Evolutionary conservation across 2,888 invertebrate species (phyloP), one percentile per base, ranked within the genome.

Genomic region (Mongoloraphidia duomilia): DNA sequence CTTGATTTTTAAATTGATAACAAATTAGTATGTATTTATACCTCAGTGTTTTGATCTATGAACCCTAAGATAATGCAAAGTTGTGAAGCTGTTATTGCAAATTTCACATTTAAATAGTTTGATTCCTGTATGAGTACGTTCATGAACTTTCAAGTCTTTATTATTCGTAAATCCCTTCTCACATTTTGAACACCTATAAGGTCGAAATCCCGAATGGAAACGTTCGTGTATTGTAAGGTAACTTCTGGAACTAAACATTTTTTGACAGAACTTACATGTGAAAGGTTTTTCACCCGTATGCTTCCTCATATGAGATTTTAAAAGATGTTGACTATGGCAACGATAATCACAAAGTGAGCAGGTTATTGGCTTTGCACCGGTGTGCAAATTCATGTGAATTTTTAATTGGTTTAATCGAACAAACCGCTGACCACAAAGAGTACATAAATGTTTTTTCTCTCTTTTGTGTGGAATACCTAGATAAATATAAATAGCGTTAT

Each of bases 51-150:
- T 50, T 39, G 47, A 47, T 9, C 41, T 50, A 43, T 50, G 50
- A 2, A 50, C 50, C 34, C 44, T 41, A n/a, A 50, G 26, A 47
- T 50, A 50, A 43, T 50, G 50, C 17, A 50, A 34, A 36, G 50
- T 50, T 26, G 50, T 50, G 17, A 50, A 50, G 10, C 47, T 47
- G 40, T 50, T 50, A 50, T 40, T 42, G 44, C 50, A 50, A 34
- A 50, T 40, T 14, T 43, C 34, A 33, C 50, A 50, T 40, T 50
- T 47, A n/a, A 44, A 44, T 8, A 47, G 50, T 12, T 44, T 13
- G 13, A 42, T 34, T 12, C 50, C 50, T n/a, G 50, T 47, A 34
- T 50, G 50, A 9, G 36, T 47, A n/a, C 50, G 47, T 11, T 41
- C 10, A 40, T 50, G 50, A n/a, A 47, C 47, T 36, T 38, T 47